Percentiles rank a stretch among this genome's conserved stretches.
phyloP scores from a whole-genome alignment of 2,797 vertebrate species.

The Phrynocephalus forsythii region DNA sequence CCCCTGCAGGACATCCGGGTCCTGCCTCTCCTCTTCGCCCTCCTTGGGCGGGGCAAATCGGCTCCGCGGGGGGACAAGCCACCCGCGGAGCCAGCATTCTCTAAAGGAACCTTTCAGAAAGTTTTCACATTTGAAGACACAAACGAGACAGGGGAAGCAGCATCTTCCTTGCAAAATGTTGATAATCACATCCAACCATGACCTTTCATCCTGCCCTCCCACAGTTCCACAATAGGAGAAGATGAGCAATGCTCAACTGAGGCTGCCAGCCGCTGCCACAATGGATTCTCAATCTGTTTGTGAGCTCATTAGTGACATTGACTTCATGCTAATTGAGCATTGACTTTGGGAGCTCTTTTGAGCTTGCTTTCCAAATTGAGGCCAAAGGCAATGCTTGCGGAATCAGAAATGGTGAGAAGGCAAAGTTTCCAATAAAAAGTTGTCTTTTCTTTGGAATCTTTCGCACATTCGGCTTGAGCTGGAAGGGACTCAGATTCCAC shows the following conservation, averaged over 20 bases:
- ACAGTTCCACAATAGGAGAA: conserved; percentile 7
- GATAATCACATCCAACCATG: conserved; percentile 17
- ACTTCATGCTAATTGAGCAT: conserved; percentile 38
- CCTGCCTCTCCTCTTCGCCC: no score
- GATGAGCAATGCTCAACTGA: conserved; percentile 7
- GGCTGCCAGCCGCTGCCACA: conserved; percentile 3
- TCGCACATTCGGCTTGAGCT: not conserved
- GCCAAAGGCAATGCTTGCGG: not conserved
- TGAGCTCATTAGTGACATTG: conserved; percentile 35
- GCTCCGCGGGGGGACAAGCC: no score
- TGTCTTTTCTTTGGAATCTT: not conserved
- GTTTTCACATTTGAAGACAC: not conserved
- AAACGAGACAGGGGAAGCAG: not conserved
- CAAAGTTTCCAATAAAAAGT: not conserved
- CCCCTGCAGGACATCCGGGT: no score
- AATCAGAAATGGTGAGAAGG: not conserved
- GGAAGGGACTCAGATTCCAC: not conserved
- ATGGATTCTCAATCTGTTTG: conserved; percentile 33
- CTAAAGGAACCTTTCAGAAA: not conserved
- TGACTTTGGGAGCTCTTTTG: conserved; percentile 34
- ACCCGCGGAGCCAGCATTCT: no score
- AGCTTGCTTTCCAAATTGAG: not conserved
- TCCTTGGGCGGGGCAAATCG: no score
- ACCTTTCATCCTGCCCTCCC: conserved; percentile 18
- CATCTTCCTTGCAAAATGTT: not conserved